phyloP scores from a whole-genome alignment of 2,797 vertebrate species.

The Gastrophryne carolinensis region DNA sequence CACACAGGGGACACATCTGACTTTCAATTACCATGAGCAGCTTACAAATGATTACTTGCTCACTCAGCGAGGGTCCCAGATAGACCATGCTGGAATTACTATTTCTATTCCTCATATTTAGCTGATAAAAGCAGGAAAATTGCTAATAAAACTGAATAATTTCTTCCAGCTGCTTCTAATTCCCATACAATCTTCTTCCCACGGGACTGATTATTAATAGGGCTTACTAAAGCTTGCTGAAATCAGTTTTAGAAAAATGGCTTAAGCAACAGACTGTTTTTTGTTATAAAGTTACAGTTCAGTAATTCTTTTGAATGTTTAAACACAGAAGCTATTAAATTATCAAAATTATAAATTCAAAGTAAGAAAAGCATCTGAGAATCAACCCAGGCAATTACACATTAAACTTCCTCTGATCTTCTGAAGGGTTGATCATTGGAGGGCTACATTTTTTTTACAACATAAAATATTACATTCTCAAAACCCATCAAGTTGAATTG shows the following conservation, averaged over 20 bases:
- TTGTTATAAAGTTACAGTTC: neutral
- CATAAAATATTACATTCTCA: neutral
- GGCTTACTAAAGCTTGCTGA: slow-evolving; percentile 35
- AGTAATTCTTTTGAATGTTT: slow-evolving; percentile 10
- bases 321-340: slow-evolving; percentile 2
- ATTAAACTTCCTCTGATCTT: neutral
- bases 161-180: slow-evolving; percentile 52
- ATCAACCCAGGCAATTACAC: neutral
- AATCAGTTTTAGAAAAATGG: slow-evolving; percentile 42
- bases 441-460: neutral
- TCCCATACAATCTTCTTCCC: slow-evolving; percentile 48
- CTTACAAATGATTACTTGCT: slow-evolving; percentile 51
- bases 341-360: slow-evolving; percentile 13
- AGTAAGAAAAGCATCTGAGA: neutral
- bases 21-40: slow-evolving; percentile 52
- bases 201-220: slow-evolving; percentile 49
- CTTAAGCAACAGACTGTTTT: slow-evolving; percentile 26
- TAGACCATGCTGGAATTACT: slow-evolving; percentile 42
- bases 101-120: slow-evolving; percentile 42
- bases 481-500: neutral
- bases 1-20: slow-evolving; percentile 50
- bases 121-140: slow-evolving; percentile 50
- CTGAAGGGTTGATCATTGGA: neutral
- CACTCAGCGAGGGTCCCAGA: slow-evolving; percentile 48
- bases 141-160: slow-evolving; percentile 51